Conservation (phyloP, 2,797 vertebrate genomes). For the Pyrocephalus nanus region DNA sequence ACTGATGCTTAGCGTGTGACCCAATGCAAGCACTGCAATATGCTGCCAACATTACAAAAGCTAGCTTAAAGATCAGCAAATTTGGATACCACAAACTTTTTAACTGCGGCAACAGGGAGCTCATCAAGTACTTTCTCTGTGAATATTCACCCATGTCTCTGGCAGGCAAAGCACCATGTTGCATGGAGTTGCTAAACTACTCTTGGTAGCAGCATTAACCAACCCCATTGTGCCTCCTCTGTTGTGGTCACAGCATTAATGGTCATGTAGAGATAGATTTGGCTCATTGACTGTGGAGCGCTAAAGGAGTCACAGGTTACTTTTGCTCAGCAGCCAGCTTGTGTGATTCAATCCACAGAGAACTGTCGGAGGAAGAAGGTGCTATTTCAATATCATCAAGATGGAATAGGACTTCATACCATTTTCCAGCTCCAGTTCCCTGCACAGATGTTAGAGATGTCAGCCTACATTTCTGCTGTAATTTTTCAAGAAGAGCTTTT, state of each 20-base stretch:
- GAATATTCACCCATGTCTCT: not conserved
- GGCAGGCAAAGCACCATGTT: not conserved
- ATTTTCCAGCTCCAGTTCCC: slow-evolving; percentile 4
- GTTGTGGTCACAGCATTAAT: not conserved
- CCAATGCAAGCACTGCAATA: not conserved
- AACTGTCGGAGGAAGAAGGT: slow-evolving; percentile 2
- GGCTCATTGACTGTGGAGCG: not conserved
- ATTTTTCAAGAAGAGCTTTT: slow-evolving; percentile 43
- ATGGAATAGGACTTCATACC: slow-evolving; percentile 12
- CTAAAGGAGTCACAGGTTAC: slow-evolving; percentile 13
- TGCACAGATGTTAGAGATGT: not conserved
- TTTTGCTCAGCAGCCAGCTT: slow-evolving; percentile 19
- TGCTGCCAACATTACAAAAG: not conserved
- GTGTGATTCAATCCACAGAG: not conserved
- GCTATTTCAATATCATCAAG: slow-evolving; percentile 31
- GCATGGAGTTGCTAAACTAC: not conserved
- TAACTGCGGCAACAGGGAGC: not conserved
- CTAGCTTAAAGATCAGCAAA: not conserved
- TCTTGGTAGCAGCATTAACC: not conserved
- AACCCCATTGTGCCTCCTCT: not conserved
- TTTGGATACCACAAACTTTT: not conserved
- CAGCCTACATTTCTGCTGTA: not conserved
- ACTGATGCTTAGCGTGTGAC: not conserved
- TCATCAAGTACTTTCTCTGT: not conserved
- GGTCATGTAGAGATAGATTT: not conserved